A percentile compares a stretch with the other conserved stretches of the same genome.
These are phyloP conservation scores for Ceraclea dissimilis DNA, from an alignment of 2,888 invertebrate genomes.

Conservation along the genomic window DNA sequence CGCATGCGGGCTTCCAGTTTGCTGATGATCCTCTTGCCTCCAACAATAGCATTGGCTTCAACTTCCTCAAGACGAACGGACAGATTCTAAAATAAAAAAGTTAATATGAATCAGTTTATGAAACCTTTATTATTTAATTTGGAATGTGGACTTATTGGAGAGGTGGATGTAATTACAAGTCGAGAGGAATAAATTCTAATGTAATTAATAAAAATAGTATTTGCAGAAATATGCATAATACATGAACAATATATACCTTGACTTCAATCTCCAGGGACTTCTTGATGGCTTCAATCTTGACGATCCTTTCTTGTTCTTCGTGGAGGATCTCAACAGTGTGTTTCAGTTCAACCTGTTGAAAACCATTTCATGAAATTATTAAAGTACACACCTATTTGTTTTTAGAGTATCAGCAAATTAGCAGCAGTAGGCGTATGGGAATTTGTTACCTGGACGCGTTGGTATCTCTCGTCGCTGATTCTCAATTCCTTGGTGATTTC, in stretches of 20 bases:
- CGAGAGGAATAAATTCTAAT: constrained; percentile 1
- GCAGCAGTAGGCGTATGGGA: no score
- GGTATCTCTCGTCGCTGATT: constrained; percentile 89
- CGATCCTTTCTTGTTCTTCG: constrained; percentile 93
- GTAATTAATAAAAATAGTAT: constrained; percentile 5
- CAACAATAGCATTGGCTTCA: constrained; percentile 93
- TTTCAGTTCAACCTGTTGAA: constrained; percentile 72
- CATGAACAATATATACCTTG: constrained; percentile 47
- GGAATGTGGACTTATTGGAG: no score
- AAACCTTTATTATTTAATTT: no score
- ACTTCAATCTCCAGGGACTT: constrained; percentile 97
- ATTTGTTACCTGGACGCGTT: constrained; percentile 65
- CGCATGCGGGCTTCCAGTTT: constrained; percentile 93
- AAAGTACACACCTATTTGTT: no score
- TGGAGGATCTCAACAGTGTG: constrained; percentile 90
- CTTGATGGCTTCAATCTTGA: constrained; percentile 96
- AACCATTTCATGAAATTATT: no score
- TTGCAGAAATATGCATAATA: not conserved
- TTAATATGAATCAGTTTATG: not conserved
- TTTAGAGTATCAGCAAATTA: no score
- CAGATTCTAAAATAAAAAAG: constrained; percentile 57
- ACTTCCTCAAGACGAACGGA: constrained; percentile 92
- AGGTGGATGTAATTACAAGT: no score
- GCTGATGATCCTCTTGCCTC: constrained; percentile 94
- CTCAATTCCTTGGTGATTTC: constrained; percentile 95